Conservation (phyloP, 1,140 invertebrate genomes). For the Pachyrhynchus sulphureomaculatus region DNA sequence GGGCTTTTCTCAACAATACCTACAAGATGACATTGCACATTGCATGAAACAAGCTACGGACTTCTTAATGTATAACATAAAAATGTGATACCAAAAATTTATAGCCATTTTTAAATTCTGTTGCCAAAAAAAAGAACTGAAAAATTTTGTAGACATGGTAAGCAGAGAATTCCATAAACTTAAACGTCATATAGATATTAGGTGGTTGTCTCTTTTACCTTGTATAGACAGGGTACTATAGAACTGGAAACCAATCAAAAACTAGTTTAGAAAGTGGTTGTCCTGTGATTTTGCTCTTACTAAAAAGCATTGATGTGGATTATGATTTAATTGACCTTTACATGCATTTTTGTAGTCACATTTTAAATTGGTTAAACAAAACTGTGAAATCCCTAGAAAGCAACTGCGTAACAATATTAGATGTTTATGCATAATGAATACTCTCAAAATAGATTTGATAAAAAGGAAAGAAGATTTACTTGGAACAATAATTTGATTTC, state of each 20-base stretch:
- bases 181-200: conserved; percentile 8
- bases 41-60: conserved; percentile 20
- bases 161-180: conserved; percentile 40
- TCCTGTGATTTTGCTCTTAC: conserved; percentile 10
- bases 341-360: conserved; percentile 4
- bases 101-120: conserved; percentile 30
- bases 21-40: too few species aligned
- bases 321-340: conserved; percentile 5
- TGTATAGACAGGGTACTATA: conserved; percentile 37
- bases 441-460: conserved; percentile 1
- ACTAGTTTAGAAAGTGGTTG: conserved; percentile 29
- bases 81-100: conserved; percentile 39
- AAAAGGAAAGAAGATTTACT: not conserved
- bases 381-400: conserved; percentile 12
- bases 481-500: not conserved
- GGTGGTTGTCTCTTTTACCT: conserved; percentile 11
- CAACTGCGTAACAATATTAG: conserved; percentile 21
- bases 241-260: conserved; percentile 38
- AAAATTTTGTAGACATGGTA: conserved; percentile 35
- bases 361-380: conserved; percentile 5
- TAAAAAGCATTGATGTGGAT: not conserved
- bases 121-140: conserved; percentile 38
- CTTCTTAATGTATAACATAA: conserved; percentile 35
- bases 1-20: too few species aligned
- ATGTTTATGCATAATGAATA: conserved; percentile 19